Conservation (phyloP, 2,888 invertebrate species). For the Hedya salicella region DNA sequence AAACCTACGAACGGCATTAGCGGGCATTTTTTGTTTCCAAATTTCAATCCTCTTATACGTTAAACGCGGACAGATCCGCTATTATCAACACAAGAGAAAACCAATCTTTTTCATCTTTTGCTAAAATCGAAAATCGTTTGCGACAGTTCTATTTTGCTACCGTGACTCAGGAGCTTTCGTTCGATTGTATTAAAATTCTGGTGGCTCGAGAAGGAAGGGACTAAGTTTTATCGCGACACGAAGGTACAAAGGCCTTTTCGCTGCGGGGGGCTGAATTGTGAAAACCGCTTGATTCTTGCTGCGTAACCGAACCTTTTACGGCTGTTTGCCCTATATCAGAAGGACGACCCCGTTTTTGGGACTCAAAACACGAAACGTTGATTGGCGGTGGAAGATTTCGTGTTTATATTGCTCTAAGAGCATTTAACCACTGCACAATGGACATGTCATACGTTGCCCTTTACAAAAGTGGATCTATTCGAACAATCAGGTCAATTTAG, state of each 20-base stretch:
- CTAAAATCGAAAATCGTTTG: slow-evolving; percentile 15
- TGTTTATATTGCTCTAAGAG: neutral
- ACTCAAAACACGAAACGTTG: slow-evolving; percentile 6
- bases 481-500: too few species aligned
- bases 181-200: slow-evolving; percentile 26
- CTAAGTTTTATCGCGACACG: neutral
- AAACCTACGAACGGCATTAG: neutral
- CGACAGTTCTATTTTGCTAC: slow-evolving; percentile 20
- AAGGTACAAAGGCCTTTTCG: neutral
- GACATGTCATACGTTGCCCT: too few species aligned
- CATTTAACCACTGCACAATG: too few species aligned
- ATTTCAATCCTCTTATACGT: slow-evolving; percentile 19
- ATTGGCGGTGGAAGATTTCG: neutral
- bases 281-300: slow-evolving; percentile 27
- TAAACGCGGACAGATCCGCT: slow-evolving; percentile 3
- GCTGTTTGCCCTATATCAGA: slow-evolving; percentile 29
- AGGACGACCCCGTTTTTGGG: slow-evolving; percentile 21
- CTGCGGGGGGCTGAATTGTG: slow-evolving; percentile 3
- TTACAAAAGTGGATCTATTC: too few species aligned
- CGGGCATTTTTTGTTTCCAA: slow-evolving; percentile 21
- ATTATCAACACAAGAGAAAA: neutral
- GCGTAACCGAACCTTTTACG: slow-evolving; percentile 31
- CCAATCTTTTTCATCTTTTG: neutral
- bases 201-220: neutral
- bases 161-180: slow-evolving; percentile 24